Conservation (phyloP, 2,113 vertebrate genomes). For the Pachycephala philippinensis region DNA sequence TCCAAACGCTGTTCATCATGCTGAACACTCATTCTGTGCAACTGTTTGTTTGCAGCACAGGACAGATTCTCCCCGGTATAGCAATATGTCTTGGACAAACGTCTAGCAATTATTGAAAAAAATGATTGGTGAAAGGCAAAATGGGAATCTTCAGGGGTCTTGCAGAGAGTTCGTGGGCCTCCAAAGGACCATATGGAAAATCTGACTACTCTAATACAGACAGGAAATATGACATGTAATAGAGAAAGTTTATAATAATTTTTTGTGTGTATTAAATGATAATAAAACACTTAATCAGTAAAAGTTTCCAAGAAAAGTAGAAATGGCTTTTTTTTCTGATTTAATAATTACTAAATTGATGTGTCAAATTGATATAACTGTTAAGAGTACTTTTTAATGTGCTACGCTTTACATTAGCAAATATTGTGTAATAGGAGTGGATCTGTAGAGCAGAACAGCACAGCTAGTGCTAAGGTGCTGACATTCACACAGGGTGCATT, state of each 20-base stretch:
- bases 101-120: conserved; percentile 57
- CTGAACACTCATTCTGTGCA: conserved; percentile 29
- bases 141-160: conserved; percentile 28
- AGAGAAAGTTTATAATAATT: neutral
- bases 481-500: neutral
- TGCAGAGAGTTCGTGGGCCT: conserved; percentile 16
- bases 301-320: neutral
- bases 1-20: conserved; percentile 45
- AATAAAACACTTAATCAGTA: neutral
- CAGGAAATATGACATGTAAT: neutral
- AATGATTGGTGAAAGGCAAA: conserved; percentile 48
- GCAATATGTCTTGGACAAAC: conserved; percentile 62
- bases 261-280: neutral
- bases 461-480: neutral
- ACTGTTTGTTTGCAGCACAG: conserved; percentile 58
- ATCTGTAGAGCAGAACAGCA: neutral
- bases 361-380: neutral
- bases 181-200: conserved; percentile 53
- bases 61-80: conserved; percentile 19
- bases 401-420: neutral
- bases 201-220: neutral
- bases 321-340: neutral
- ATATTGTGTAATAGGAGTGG: neutral
- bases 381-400: neutral
- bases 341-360: neutral